A percentile compares a stretch with the other conserved stretches of the same genome.
Conservation (phyloP, 2,888 invertebrate genomes). For the Aphrophora alni region DNA sequence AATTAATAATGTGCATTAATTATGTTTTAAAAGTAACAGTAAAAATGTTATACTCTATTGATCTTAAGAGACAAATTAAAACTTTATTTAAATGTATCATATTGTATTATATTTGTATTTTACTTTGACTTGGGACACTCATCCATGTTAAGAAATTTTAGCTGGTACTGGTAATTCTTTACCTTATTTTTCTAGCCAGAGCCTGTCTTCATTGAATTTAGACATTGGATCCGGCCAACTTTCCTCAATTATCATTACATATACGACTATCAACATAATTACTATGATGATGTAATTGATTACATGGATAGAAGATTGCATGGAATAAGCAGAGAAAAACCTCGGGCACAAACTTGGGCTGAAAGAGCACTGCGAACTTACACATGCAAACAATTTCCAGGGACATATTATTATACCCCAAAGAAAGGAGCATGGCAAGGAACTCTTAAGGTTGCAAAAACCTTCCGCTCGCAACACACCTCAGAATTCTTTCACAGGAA, state of each 20-base stretch:
- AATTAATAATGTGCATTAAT: no score
- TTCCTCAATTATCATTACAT: constrained; percentile 82
- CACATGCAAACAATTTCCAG: constrained; percentile 50
- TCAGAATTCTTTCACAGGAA: constrained; percentile 77
- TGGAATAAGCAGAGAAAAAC: constrained; percentile 71
- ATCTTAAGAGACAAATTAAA: no score
- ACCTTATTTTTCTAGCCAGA: background rate
- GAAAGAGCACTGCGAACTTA: constrained; percentile 80
- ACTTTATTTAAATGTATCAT: no score
- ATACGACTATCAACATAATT: constrained; percentile 83
- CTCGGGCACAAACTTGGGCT: constrained; percentile 84
- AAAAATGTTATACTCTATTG: no score
- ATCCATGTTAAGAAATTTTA: no score
- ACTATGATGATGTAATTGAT: constrained; percentile 85
- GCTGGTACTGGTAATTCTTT: no score
- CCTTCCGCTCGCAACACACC: constrained; percentile 76
- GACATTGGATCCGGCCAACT: constrained; percentile 86
- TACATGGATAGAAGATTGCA: constrained; percentile 78
- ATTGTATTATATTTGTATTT: no score
- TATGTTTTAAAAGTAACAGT: no score
- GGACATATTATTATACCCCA: constrained; percentile 46
- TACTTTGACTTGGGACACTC: no score
- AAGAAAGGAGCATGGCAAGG: constrained; percentile 33
- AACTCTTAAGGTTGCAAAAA: constrained; percentile 49
- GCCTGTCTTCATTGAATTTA: constrained; percentile 53